A percentile compares a stretch with the other conserved stretches of the same genome.
Conservation (phyloP, 2,797 vertebrate genomes). For the Netta rufina region DNA sequence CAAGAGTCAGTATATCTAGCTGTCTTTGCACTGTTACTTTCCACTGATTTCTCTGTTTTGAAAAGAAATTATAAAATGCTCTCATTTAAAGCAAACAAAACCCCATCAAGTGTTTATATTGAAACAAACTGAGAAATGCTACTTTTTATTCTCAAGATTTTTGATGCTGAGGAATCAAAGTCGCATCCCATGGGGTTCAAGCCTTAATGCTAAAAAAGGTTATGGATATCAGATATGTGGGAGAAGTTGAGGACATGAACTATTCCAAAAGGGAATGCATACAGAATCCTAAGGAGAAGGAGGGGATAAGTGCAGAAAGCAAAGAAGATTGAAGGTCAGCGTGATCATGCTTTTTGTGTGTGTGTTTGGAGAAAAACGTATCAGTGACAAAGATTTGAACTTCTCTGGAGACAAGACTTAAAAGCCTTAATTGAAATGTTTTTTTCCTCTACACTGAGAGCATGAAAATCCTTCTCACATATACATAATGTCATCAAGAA, state of each 20-base stretch:
- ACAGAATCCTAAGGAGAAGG: neutral
- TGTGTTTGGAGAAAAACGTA: neutral
- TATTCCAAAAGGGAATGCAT: neutral
- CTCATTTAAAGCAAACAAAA: neutral
- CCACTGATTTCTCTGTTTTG: neutral
- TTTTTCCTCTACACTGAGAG: neutral
- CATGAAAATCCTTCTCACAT: slow-evolving; percentile 21
- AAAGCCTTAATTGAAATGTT: slow-evolving; percentile 44
- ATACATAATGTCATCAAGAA: neutral
- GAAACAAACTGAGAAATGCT: neutral
- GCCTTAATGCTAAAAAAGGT: neutral
- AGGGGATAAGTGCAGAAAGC: neutral
- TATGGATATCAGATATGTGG: neutral
- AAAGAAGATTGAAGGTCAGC: slow-evolving; percentile 47
- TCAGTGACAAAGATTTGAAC: slow-evolving; percentile 19
- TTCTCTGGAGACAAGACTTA: slow-evolving; percentile 46
- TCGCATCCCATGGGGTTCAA: neutral
- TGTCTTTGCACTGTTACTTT: neutral
- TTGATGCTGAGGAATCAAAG: neutral
- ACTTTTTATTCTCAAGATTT: neutral
- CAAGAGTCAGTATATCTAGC: neutral
- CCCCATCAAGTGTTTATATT: neutral
- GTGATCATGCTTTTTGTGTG: neutral
- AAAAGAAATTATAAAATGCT: neutral
- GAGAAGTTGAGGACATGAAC: slow-evolving; percentile 1